These are phyloP conservation scores for Gryllus longicercus DNA, from an alignment of 2,888 invertebrate genomes.

Conservation along the genomic window DNA sequence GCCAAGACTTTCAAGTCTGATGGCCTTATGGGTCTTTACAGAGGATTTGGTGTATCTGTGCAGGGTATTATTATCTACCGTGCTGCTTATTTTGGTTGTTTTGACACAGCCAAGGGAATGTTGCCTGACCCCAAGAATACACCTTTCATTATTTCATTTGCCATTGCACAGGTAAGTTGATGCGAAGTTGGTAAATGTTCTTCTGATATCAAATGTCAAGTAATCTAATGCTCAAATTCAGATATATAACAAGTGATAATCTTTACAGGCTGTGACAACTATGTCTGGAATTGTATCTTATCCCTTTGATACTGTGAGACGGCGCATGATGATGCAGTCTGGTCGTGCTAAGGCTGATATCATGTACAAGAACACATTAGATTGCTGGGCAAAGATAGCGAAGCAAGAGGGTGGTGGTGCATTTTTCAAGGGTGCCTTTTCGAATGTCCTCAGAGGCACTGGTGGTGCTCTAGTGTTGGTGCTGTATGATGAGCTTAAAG, in stretches of 20 bases:
- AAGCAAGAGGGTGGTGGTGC: constrained; percentile 77
- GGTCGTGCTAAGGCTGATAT: constrained; percentile 77
- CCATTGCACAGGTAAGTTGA: constrained; percentile 42
- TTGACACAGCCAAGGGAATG: constrained; percentile 50
- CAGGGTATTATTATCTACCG: constrained; percentile 52
- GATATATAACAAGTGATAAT: too few relatives aligned
- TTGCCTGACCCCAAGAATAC: constrained; percentile 49
- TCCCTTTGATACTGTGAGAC: constrained; percentile 92
- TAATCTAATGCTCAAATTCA: too few relatives aligned
- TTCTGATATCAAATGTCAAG: too few relatives aligned
- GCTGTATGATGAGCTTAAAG: constrained; percentile 86
- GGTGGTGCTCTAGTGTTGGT: constrained; percentile 92
- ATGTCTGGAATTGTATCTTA: constrained; percentile 91
- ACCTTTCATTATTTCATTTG: constrained; percentile 48
- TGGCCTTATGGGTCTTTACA: constrained; percentile 50
- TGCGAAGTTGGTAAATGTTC: too few relatives aligned
- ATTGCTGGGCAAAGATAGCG: constrained; percentile 86
- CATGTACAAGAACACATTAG: constrained; percentile 84
- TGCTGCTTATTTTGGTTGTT: constrained; percentile 52
- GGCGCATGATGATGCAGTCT: constrained; percentile 99
- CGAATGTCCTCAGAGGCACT: constrained; percentile 89
- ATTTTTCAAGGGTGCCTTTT: constrained; percentile 97
- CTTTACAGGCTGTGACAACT: constrained; percentile 69
- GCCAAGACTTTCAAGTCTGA: constrained; percentile 50
- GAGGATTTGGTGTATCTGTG: constrained; percentile 51